phyloP scores from a whole-genome alignment of 2,888 invertebrate species.

The Polietes domitor region DNA sequence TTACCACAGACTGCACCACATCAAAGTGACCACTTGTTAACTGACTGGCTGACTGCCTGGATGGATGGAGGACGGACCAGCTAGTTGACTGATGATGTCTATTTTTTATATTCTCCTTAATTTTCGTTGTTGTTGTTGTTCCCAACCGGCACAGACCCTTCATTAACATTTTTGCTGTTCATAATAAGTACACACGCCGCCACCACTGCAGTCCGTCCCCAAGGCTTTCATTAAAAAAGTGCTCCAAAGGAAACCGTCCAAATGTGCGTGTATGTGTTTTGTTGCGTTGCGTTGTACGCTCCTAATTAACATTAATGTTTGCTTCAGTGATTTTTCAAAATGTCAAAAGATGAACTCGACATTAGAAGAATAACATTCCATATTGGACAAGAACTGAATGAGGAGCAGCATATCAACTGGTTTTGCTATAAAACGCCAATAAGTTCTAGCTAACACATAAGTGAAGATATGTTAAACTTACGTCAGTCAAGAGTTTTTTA shows the following conservation, averaged over 20 bases:
- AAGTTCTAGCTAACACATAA: no score
- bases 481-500: no score
- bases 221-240: slow-evolving; percentile 58
- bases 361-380: no score
- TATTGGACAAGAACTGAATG: no score
- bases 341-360: no score
- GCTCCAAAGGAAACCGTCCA: slow-evolving; percentile 30
- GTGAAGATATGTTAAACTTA: no score
- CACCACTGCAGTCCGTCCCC: slow-evolving; percentile 57
- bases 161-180: slow-evolving; percentile 67
- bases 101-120: slow-evolving; percentile 52
- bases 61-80: slow-evolving; percentile 19
- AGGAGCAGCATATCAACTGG: no score
- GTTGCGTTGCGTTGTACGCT: no score
- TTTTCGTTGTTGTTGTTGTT: neutral
- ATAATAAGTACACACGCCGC: slow-evolving; percentile 50
- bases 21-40: slow-evolving; percentile 77
- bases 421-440: no score
- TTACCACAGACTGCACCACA: slow-evolving; percentile 77
- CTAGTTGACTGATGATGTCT: slow-evolving; percentile 62
- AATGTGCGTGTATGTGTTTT: slow-evolving; percentile 32
- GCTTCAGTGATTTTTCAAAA: slow-evolving; percentile 73
- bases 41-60: slow-evolving; percentile 51
- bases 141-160: slow-evolving; percentile 40
- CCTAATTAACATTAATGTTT: slow-evolving; percentile 78